Percentiles rank a stretch among this genome's conserved stretches.
phyloP scores from a whole-genome alignment of 2,797 vertebrate species.

The Tauraco hartlaubi region DNA sequence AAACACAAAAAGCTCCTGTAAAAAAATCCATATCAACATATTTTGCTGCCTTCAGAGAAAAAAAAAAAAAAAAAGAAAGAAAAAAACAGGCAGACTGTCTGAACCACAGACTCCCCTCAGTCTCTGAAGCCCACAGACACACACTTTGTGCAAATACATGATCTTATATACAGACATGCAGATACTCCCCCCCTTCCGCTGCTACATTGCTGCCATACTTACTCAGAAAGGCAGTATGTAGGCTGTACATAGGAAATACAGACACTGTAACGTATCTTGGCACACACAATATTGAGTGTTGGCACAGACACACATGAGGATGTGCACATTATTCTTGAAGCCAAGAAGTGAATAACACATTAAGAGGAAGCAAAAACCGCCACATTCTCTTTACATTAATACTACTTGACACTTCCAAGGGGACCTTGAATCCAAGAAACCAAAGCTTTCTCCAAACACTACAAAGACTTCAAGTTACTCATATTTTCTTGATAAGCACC shows the following conservation, averaged over 20 bases:
- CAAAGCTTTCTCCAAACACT: not conserved
- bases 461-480: not conserved
- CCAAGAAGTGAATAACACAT: constrained; percentile 13
- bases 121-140: constrained; percentile 69
- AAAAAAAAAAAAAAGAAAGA: not conserved
- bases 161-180: constrained; percentile 62
- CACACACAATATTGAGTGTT: not conserved
- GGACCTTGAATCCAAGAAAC: not conserved
- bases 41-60: constrained; percentile 51
- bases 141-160: constrained; percentile 66
- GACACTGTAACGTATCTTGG: constrained; percentile 36
- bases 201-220: constrained; percentile 35
- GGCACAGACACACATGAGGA: constrained; percentile 34
- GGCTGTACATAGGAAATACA: constrained; percentile 25
- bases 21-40: constrained; percentile 60
- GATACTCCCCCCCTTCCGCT: not conserved
- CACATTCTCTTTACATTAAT: not conserved
- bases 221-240: constrained; percentile 41
- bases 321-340: constrained; percentile 9
- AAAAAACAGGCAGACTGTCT: constrained; percentile 55
- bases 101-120: constrained; percentile 76
- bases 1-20: constrained; percentile 52
- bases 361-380: not conserved
- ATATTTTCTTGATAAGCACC: not conserved
- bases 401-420: constrained; percentile 8